Evolutionary conservation across 35 echinoderm and acorn worm species (phyloP), one percentile per base, ranked within the genome.

Genomic region (Heliocidaris tuberculata): DNA sequence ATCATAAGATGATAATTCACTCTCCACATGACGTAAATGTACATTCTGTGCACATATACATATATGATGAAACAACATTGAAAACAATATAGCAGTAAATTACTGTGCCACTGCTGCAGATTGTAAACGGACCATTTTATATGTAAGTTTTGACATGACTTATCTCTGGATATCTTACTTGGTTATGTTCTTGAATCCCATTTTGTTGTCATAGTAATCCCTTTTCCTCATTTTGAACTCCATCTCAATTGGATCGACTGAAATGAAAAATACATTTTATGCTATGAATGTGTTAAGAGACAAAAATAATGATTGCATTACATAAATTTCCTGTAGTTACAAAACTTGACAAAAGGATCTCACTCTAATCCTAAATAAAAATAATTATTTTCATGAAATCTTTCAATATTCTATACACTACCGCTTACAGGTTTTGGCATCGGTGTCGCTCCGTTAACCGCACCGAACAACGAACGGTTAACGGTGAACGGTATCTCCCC

Each of bases 181-280:
- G 65, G 98, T 95, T 11, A 97, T 94, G 60, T 90, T 70, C 32
- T 97, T 95, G 24, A 95, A 95, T 48, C 95, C 97, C 93, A 99
- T 95, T 93, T 99, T 99, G 31, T 60, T 94, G 30, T 86, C 35
- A 86, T 99, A 99, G 85, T 99, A 99, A 54, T 96, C 95, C 65
- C 60, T 94, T 90, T 99, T 99, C 56, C 96, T 96, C 90, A 95
- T 92, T 94, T 86, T 94, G 85, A 99, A 96, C 65, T 99, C 98
- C 48, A 96, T 85, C 32, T 97, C 98, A 52, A 97, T 94, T 0
- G 94, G 94, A 56, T 97, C 95, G 5, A 93, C 91, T 93, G 91
- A 30, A 92, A 92, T 6, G 48, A 90, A 90, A 35, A 29, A 86
- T 86, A 21, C 2, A 86, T 29, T 30, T 2, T 86, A 9, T 19